These are phyloP conservation scores for Typhlomys cinereus DNA, from an alignment of 2,113 vertebrate genomes.

Conservation along the genomic window DNA sequence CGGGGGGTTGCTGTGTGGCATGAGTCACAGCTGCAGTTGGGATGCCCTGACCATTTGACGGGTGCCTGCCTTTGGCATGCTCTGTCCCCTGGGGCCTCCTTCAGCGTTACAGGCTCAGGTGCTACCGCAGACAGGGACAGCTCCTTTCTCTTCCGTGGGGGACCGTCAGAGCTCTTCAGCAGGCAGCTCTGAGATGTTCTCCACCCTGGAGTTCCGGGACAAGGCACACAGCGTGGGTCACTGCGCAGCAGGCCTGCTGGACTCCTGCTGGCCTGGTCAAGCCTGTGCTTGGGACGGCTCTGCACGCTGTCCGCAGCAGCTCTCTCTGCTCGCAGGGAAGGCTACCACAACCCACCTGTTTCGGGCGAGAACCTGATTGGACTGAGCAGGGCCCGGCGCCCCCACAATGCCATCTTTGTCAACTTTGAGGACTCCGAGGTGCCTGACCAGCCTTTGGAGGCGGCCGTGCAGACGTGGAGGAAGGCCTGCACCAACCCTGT, in stretches of 20 bases:
- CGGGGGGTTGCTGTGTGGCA: accelerated
- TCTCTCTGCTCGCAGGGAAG: slow-evolving; percentile 81
- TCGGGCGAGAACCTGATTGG: slow-evolving; percentile 92
- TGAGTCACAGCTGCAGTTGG: accelerated
- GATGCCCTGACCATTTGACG: not conserved
- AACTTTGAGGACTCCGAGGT: slow-evolving; percentile 89
- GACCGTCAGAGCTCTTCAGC: not conserved
- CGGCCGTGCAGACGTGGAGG: slow-evolving; percentile 90
- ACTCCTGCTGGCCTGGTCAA: accelerated
- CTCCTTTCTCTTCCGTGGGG: accelerated
- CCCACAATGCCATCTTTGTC: slow-evolving; percentile 96
- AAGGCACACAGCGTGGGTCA: accelerated
- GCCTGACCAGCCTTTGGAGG: slow-evolving; percentile 89
- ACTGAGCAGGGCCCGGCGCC: slow-evolving; percentile 91
- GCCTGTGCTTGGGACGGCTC: not conserved
- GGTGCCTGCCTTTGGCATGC: not conserved
- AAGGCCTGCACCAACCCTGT: slow-evolving; percentile 86
- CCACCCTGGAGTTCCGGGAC: not conserved
- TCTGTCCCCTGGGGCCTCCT: too few relatives aligned
- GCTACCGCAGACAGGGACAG: accelerated
- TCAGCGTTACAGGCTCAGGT: not conserved
- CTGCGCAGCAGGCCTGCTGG: accelerated
- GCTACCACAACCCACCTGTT: slow-evolving; percentile 83
- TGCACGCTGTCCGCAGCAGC: accelerated
- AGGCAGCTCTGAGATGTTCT: not conserved